Evolutionary conservation across 1,140 invertebrate genomes (phyloP).

Genomic region (Orussus abietinus): DNA sequence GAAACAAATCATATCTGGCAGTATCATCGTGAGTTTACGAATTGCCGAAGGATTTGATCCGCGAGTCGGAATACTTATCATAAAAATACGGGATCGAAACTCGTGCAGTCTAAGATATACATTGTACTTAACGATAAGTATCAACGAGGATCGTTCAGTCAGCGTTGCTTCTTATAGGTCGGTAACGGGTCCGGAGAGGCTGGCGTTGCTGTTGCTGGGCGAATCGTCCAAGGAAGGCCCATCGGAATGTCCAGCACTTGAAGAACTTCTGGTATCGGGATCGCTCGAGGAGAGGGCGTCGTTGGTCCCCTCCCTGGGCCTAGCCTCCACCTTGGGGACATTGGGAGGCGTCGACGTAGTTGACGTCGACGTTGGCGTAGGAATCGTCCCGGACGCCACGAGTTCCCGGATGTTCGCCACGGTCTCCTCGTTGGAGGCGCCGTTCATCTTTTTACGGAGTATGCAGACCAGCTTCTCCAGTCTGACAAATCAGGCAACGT

Average conservation of each 20-base stretch:
- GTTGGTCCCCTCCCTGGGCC: slow-evolving; percentile 10
- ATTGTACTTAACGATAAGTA: too few relatives aligned
- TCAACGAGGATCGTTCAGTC: too few relatives aligned
- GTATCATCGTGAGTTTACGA: too few relatives aligned
- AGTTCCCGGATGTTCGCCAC: slow-evolving; percentile 20
- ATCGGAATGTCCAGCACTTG: too few relatives aligned
- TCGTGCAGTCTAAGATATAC: too few relatives aligned
- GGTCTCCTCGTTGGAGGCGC: slow-evolving; percentile 17
- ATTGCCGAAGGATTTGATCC: too few relatives aligned
- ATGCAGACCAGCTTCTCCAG: slow-evolving; percentile 45
- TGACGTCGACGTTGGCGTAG: background rate
- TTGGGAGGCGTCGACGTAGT: slow-evolving; percentile 9
- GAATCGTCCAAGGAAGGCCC: slow-evolving; percentile 24
- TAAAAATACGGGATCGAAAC: too few relatives aligned
- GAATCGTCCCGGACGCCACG: slow-evolving; percentile 14
- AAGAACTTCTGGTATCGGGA: slow-evolving; percentile 7
- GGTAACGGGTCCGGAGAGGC: slow-evolving; percentile 43
- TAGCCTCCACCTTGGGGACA: slow-evolving; percentile 17
- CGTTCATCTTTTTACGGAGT: slow-evolving; percentile 39
- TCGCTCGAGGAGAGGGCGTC: slow-evolving; percentile 10
- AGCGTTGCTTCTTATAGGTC: slow-evolving; percentile 47
- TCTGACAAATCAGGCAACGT: slow-evolving; percentile 51
- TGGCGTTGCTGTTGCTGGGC: slow-evolving; percentile 28
- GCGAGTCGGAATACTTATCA: too few relatives aligned
- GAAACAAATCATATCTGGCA: too few relatives aligned